Evolutionary conservation across 2,888 invertebrate genomes (phyloP).

Genomic region (Scaptomyza tumidula): DNA sequence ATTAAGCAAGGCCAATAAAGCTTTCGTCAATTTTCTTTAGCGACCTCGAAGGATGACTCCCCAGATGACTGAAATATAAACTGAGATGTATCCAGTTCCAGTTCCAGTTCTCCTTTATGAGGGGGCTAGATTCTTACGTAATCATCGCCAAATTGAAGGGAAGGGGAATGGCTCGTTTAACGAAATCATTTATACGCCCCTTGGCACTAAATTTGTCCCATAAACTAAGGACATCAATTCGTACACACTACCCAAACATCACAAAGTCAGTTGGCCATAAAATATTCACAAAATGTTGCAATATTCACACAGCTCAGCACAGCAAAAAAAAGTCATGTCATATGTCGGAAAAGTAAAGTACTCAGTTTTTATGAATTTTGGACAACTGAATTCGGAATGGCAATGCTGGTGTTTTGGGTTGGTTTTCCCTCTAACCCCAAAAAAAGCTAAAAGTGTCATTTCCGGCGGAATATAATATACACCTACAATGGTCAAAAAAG

Average conservation of each 20-base stretch:
- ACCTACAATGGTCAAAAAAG: too few species aligned
- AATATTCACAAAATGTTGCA: background rate
- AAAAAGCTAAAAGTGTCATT: background rate
- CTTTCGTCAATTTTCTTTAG: background rate
- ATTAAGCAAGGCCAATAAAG: background rate
- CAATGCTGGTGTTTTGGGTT: background rate
- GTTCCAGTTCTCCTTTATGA: background rate
- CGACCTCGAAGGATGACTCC: background rate
- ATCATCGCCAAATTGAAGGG: background rate
- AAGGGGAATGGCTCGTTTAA: background rate
- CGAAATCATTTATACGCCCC: background rate
- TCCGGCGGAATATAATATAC: background rate
- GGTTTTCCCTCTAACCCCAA: background rate
- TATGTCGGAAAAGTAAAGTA: background rate
- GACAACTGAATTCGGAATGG: background rate
- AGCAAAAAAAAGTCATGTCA: background rate
- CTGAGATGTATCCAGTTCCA: background rate
- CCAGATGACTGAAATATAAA: slow-evolving; percentile 1
- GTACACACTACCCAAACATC: background rate
- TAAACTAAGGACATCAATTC: background rate
- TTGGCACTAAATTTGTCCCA: background rate
- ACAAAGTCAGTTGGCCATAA: background rate
- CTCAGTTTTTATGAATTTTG: background rate
- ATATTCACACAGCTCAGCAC: background rate
- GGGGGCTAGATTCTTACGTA: background rate